Conservation (phyloP, 2,797 vertebrate genomes). For the Gadopsis marmoratus region DNA sequence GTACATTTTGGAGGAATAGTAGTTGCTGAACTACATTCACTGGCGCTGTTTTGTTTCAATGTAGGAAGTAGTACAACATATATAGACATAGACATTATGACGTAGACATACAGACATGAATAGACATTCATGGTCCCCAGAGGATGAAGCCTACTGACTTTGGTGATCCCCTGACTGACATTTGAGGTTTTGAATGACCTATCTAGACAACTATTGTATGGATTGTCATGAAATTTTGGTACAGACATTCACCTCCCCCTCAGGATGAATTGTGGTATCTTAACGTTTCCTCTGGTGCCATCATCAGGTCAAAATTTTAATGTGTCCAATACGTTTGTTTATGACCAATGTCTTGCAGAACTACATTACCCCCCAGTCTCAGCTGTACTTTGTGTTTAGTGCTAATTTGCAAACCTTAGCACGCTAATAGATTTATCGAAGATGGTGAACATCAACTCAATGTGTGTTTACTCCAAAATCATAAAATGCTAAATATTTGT, state of each 20-base stretch:
- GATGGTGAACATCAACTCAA: neutral
- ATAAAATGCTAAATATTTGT: constrained; percentile 10
- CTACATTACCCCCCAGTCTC: too few species aligned
- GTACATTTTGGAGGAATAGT: neutral
- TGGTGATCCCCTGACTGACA: too few species aligned
- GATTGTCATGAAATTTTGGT: neutral
- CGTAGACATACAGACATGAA: neutral
- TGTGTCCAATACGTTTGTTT: neutral
- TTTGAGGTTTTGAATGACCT: neutral
- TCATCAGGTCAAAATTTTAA: neutral
- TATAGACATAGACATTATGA: too few species aligned
- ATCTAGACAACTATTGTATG: neutral
- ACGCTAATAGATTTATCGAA: neutral
- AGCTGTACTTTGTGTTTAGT: too few species aligned
- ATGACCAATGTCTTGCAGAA: too few species aligned
- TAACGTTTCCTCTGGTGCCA: neutral
- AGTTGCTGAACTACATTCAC: neutral
- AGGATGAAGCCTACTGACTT: neutral
- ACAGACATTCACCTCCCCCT: neutral
- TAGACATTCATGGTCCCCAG: neutral
- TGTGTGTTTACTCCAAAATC: neutral
- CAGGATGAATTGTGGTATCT: neutral
- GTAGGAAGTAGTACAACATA: neutral
- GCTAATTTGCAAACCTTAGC: neutral
- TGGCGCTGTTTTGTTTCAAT: neutral